A percentile compares a stretch with the other conserved stretches of the same genome.
Conservation (phyloP, 2,797 vertebrate genomes). For the Holocentrus rufus region DNA sequence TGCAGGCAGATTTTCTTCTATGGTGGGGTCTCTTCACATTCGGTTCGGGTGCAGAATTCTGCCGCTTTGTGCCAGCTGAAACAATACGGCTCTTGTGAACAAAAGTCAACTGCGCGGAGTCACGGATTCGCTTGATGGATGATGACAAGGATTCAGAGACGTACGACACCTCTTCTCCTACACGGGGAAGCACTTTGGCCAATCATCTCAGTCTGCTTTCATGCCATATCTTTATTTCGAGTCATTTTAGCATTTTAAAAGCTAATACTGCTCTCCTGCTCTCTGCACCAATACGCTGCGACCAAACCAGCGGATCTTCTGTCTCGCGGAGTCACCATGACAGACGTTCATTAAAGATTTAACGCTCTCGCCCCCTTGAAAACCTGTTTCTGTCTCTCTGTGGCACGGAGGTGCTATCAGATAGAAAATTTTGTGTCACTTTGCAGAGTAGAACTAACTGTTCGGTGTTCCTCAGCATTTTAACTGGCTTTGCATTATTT, state of each 20-base stretch:
- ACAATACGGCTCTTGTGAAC: slow-evolving; percentile 11
- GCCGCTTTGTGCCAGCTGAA: slow-evolving; percentile 8
- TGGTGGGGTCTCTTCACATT: not conserved
- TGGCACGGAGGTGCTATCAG: slow-evolving; percentile 21
- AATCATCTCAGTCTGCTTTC: slow-evolving; percentile 29
- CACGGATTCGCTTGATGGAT: slow-evolving; percentile 15
- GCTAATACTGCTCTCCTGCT: not conserved
- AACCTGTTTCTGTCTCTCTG: not conserved
- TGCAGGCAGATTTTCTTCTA: not conserved
- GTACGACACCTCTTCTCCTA: slow-evolving; percentile 6
- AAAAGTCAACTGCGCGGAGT: not conserved
- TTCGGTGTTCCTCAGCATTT: slow-evolving; percentile 42
- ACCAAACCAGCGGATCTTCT: not conserved
- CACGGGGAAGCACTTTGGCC: slow-evolving; percentile 47
- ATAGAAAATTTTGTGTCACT: slow-evolving; percentile 40
- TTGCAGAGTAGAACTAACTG: slow-evolving; percentile 30
- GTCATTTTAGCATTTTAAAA: slow-evolving; percentile 20
- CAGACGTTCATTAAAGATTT: slow-evolving; percentile 58
- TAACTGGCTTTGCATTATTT: slow-evolving; percentile 63
- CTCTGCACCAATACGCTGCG: slow-evolving; percentile 6
- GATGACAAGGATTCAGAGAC: slow-evolving; percentile 3
- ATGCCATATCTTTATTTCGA: slow-evolving; percentile 22
- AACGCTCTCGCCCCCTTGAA: slow-evolving; percentile 15
- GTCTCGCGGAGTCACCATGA: slow-evolving; percentile 26
- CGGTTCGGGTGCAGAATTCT: too few relatives aligned